Percentiles rank a stretch among this genome's conserved stretches.
phyloP scores from a whole-genome alignment of 2,797 vertebrate genomes.

The Heliangelus exortis region DNA sequence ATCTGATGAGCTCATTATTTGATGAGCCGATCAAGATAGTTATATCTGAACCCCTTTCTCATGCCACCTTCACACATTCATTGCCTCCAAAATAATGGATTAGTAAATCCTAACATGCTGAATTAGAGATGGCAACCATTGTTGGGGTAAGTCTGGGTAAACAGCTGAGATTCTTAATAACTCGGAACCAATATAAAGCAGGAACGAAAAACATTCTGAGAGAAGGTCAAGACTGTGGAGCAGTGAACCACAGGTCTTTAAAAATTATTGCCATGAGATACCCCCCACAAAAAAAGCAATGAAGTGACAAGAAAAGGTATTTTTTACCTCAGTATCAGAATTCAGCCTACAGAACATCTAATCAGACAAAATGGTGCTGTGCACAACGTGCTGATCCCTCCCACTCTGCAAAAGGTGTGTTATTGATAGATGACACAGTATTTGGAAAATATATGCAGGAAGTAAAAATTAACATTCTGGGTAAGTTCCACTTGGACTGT shows the following conservation, averaged over 20 bases:
- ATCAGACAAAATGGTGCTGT: not conserved
- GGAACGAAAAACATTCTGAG: not conserved
- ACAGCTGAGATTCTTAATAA: not conserved
- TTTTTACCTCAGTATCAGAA: not conserved
- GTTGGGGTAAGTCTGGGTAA: not conserved
- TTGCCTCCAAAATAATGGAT: not conserved
- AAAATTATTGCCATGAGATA: not conserved
- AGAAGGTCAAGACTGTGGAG: not conserved
- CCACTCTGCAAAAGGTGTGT: not conserved
- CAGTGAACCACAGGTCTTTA: not conserved
- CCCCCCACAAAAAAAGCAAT: not conserved
- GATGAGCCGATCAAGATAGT: not conserved
- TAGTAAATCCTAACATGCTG: not conserved
- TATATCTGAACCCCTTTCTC: not conserved
- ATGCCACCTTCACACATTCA: not conserved
- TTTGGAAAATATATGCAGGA: not conserved
- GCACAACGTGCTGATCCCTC: not conserved
- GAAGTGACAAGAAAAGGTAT: not conserved
- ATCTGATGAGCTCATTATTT: not conserved
- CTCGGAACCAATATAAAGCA: not conserved
- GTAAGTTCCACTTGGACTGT: not conserved
- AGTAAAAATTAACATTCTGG: not conserved
- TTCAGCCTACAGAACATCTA: not conserved
- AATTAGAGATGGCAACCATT: not conserved
- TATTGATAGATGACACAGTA: accelerated